phyloP scores from a whole-genome alignment of 2,113 vertebrate species.

The Corythaeola cristata region DNA sequence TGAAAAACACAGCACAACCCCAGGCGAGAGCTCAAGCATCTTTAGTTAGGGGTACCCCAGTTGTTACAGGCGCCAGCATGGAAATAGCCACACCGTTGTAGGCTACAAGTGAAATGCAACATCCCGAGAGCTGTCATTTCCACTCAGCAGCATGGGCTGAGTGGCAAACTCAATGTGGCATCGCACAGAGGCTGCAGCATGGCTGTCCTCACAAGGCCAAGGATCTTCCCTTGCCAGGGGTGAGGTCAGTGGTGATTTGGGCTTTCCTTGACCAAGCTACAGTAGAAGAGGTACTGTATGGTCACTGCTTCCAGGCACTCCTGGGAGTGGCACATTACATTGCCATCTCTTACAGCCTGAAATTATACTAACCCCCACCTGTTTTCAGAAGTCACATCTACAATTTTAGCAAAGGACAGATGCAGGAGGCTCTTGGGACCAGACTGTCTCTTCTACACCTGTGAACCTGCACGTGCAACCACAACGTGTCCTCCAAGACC shows the following conservation, averaged over 20 bases:
- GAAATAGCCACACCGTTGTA: rapidly evolving
- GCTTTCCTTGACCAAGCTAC: rapidly evolving
- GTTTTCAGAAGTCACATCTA: not conserved
- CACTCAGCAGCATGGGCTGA: not conserved
- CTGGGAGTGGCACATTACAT: rapidly evolving
- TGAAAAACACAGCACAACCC: not conserved
- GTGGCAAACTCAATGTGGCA: not conserved
- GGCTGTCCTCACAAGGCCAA: not conserved
- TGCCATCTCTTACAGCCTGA: not conserved
- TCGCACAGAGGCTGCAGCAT: rapidly evolving
- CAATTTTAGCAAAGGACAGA: not conserved
- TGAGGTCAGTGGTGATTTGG: not conserved
- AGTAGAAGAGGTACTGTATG: not conserved
- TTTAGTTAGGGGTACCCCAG: not conserved
- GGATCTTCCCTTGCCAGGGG: not conserved
- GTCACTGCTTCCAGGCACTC: not conserved
- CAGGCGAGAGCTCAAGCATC: not conserved
- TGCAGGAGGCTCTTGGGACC: not conserved
- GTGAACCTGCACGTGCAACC: not conserved
- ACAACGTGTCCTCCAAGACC: not conserved
- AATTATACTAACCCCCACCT: not conserved
- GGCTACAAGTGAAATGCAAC: not conserved
- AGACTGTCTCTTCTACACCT: not conserved
- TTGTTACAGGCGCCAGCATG: not conserved
- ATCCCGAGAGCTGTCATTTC: not conserved